Evolutionary conservation across 2,113 vertebrate species (phyloP).

Genomic region (Cichladusa arquata): DNA sequence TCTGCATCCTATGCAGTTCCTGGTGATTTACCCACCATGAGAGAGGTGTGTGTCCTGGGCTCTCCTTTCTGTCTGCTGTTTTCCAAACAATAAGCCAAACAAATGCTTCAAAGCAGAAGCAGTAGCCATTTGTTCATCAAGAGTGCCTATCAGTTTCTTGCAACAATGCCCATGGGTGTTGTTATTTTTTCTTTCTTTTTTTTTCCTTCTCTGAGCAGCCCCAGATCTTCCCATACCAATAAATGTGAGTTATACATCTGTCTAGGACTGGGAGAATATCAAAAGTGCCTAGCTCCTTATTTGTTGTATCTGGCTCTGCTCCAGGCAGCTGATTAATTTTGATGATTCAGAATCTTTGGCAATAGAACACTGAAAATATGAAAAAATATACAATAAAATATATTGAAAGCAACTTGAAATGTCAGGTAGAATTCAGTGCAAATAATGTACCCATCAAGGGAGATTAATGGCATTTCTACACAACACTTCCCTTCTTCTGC

Average conservation of each 20-base stretch:
- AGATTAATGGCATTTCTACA: slow-evolving; percentile 55
- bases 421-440: slow-evolving; percentile 47
- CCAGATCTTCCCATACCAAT: slow-evolving; percentile 20
- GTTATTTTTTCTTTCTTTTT: not conserved
- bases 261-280: slow-evolving; percentile 4
- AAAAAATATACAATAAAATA: slow-evolving; percentile 60
- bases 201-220: not conserved
- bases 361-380: slow-evolving; percentile 26
- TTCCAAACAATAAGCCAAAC: not conserved
- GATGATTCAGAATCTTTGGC: slow-evolving; percentile 59
- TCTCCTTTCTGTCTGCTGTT: not conserved
- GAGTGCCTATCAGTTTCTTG: not conserved
- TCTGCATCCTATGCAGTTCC: not conserved
- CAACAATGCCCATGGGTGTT: not conserved
- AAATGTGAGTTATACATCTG: slow-evolving; percentile 55
- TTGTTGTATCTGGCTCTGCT: slow-evolving; percentile 40
- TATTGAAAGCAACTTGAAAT: slow-evolving; percentile 64
- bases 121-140: not conserved
- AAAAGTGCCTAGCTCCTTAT: not conserved
- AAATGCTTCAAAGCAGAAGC: not conserved
- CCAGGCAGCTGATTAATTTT: slow-evolving; percentile 55
- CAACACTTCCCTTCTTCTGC: slow-evolving; percentile 22
- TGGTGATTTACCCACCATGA: not conserved
- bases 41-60: not conserved
- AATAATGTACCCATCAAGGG: slow-evolving; percentile 50